Base-by-base conservation (phyloP, 2,888 invertebrate species). In the Troglohyphantes excavatus region DNA sequence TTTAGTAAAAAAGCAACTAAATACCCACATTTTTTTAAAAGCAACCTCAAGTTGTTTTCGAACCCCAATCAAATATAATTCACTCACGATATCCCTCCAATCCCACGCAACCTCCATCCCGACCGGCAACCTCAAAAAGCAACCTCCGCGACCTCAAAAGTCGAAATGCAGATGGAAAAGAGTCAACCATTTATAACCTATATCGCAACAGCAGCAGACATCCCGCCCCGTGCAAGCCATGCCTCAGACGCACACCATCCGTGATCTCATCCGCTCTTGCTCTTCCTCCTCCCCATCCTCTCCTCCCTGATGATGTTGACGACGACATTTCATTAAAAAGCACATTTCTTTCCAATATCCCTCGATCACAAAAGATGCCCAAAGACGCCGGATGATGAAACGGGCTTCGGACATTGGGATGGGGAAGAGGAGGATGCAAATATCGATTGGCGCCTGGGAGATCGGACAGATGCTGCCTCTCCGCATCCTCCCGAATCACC, bases 391-490 rank as follows among this genome's bases (percentile, higher is more conserved):
- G 72, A 73, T 61, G 83, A 73, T 59, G 61, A 73, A 43, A 65
- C 19, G 65, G 63, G 61, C 63, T 67, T 84, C 76, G 78, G 85
- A 85, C 85, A 78, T 78, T 39, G 85, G 61, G 67, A 39, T 53
- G 53, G 53, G n/a, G 13, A n/a, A n/a, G n/a, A n/a, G 13, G 43
- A 17, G 73, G 67, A 73, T 73, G 84, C 85, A 76, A 68, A 76
- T 85, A 85, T 85, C 78, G 85, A 85, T 85, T 85, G 78, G 76
- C 53, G 85, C 85, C 85, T 85, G 85, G 78, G 85, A 85, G 75
- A 70, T 75, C n/a, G 78, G 68, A 76, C 85, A 85, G 85, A 76
- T 85, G 85, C 68, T 59, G 68, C 53, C 65, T 11, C 53, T 43
- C 39, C 21, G 19, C 53, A 26, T 29, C 29, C 26, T 63, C 26